phyloP scores from a whole-genome alignment of 2,888 invertebrate species.

The Caenorhabditis sulstoni region DNA sequence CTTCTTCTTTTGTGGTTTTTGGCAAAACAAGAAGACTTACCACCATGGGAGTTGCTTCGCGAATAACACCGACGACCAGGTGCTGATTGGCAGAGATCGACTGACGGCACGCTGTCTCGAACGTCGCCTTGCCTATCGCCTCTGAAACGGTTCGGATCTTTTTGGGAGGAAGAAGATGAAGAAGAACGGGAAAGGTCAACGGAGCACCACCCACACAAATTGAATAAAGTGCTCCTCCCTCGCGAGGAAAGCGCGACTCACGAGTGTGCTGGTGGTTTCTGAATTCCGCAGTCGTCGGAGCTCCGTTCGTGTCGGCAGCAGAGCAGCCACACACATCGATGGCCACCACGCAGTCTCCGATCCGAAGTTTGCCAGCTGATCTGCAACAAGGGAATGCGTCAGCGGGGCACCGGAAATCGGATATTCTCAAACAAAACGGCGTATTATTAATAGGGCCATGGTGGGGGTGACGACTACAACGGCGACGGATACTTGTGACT shows the following conservation, averaged over 20 bases:
- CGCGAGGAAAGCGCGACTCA: conserved; percentile 16
- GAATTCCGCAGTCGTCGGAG: conserved; percentile 15
- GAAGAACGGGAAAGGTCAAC: conserved; percentile 28
- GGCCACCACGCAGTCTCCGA: conserved; percentile 74
- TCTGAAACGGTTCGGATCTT: conserved; percentile 21
- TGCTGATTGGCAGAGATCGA: conserved; percentile 42
- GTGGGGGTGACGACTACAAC: conserved; percentile 6
- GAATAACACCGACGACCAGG: conserved; percentile 63
- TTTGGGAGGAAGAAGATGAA: conserved; percentile 10
- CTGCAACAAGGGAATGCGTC: conserved; percentile 58
- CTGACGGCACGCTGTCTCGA: conserved; percentile 23
- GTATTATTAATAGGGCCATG: conserved; percentile 39
- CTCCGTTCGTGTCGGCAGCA: conserved; percentile 37
- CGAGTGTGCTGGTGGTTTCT: conserved; percentile 24
- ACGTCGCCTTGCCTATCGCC: conserved; percentile 31
- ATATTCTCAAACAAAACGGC: conserved; percentile 52
- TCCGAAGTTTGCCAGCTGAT: conserved; percentile 73
- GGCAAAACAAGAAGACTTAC: conserved; percentile 53
- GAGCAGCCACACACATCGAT: conserved; percentile 58
- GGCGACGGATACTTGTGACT: background rate
- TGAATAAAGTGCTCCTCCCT: conserved; percentile 39
- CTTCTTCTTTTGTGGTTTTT: conserved; percentile 21
- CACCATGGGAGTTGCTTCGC: conserved; percentile 72
- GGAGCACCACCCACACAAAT: conserved; percentile 47
- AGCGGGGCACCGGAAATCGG: conserved; percentile 47